Conservation (phyloP, 2,113 vertebrate species). For the Podiceps cristatus region DNA sequence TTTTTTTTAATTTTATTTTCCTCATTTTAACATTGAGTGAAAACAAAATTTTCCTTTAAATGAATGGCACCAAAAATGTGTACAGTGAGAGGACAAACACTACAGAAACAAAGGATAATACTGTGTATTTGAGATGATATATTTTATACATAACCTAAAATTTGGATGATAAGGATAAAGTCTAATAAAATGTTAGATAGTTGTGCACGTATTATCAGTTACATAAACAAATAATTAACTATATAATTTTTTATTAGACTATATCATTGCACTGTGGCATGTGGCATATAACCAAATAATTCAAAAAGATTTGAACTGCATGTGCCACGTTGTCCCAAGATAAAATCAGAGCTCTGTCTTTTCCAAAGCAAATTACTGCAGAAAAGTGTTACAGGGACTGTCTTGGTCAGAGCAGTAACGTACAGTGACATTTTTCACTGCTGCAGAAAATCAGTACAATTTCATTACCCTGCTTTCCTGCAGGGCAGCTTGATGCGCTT, state of each 20-base stretch:
- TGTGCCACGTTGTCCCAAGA: neutral
- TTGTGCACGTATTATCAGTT: neutral
- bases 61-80: neutral
- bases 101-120: neutral
- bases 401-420: neutral
- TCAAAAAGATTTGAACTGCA: neutral
- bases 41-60: neutral
- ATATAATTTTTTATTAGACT: neutral
- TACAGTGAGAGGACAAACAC: neutral
- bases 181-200: neutral
- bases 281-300: neutral
- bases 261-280: neutral
- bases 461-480: conserved; percentile 37
- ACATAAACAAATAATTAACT: neutral
- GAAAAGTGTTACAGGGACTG: neutral
- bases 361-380: neutral
- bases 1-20: neutral
- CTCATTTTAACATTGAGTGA: neutral
- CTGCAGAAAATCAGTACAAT: conserved; percentile 47
- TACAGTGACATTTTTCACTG: neutral
- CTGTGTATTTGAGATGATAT: neutral
- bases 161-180: neutral
- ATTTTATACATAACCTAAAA: neutral
- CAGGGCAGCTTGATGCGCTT: conserved; percentile 16
- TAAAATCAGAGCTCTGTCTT: conserved; percentile 11